Evolutionary conservation across 2,888 invertebrate genomes (phyloP), one percentile per base, ranked within the genome.

Genomic region (Hirtodrosophila histrioides): DNA sequence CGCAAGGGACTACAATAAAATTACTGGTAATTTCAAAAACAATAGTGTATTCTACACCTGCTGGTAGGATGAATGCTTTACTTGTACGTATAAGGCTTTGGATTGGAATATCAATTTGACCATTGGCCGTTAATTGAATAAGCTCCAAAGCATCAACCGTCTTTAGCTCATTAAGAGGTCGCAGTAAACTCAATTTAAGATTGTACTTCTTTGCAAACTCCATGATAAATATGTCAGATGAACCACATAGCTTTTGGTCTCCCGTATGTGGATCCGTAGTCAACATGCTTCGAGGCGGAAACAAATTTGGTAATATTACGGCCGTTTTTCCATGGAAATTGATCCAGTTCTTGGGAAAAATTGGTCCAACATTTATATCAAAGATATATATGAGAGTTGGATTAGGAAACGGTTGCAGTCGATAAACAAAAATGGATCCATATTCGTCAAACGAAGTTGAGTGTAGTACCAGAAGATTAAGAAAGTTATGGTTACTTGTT

Each of bases 1-100:
- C 66, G 35, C 77, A 78, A 1, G 77, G 78, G 3, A 70, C 58
- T 1, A 67, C 41, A 11, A 70, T 39, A 0, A 74, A 43, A 2
- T 12, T n/a, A n/a, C 31, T 8, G 0, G 11, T 3, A 0, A 61
- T n/a, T 0, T 44, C 40, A 8, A 36, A 3, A 23, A 23, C 2
- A 17, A 1, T 1, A 4, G 43, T 40, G 4, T 24, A 35, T 1
- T 50, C 39, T 3, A 37, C 2, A 0, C 10, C 9, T 4, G 7
- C 7, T 6, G 3, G 10, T 3, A 4, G 27, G 3, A 0, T 7
- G 33, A 4, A 11, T 4, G 3, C 9, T n/a, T n/a, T 44, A 7
- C 7, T 5, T 5, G 8, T 33, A 17, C 5, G 9, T 3, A n/a
- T 27, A n/a, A 5, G 24, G 8, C 0, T 0, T 8, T 39, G 27